phyloP scores from a whole-genome alignment of 2,797 vertebrate species.

The Hirundo rustica region DNA sequence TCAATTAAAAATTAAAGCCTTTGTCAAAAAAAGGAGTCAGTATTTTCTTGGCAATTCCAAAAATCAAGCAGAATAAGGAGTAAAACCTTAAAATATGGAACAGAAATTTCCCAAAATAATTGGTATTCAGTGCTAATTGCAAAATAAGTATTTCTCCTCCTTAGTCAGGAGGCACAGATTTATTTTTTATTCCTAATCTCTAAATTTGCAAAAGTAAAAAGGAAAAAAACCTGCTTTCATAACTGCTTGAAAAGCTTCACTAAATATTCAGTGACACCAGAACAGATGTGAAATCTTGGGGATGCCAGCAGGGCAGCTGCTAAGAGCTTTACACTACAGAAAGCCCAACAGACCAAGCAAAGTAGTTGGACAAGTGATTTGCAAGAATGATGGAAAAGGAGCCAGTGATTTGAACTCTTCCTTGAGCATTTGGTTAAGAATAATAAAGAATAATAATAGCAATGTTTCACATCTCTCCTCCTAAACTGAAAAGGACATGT shows the following conservation, averaged over 20 bases:
- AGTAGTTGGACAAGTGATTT: background rate
- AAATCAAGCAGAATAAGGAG: background rate
- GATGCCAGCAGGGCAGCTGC: background rate
- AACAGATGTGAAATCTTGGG: background rate
- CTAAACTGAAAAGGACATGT: background rate
- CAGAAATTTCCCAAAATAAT: background rate
- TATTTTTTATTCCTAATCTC: background rate
- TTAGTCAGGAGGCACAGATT: background rate
- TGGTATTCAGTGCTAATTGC: rapidly evolving
- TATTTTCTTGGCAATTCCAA: background rate
- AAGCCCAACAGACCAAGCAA: background rate
- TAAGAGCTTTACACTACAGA: background rate
- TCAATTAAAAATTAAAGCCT: background rate
- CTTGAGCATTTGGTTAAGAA: background rate
- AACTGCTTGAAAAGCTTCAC: background rate
- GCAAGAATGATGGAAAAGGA: background rate
- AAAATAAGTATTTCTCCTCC: background rate
- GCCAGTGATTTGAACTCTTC: background rate
- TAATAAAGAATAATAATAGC: background rate
- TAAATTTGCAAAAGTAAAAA: background rate
- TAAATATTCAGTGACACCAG: background rate
- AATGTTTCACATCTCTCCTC: background rate
- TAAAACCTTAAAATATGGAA: background rate
- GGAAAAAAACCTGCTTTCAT: background rate
- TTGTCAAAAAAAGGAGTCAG: background rate